These are phyloP conservation scores for Parapsyche elsis DNA, from an alignment of 1,140 invertebrate species.

Conservation along the genomic window DNA sequence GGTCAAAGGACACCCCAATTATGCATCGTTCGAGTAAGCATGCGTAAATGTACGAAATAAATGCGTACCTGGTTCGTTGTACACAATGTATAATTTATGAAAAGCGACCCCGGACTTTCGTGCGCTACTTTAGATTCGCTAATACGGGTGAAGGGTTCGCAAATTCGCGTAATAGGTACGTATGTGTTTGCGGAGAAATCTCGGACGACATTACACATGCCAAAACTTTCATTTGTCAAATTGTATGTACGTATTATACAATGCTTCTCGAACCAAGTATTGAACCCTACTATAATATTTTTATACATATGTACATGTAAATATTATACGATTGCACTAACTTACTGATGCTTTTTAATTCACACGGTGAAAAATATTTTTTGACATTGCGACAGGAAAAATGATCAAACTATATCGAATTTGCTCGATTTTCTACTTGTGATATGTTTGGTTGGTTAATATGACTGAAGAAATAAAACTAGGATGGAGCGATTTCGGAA, in stretches of 20 bases:
- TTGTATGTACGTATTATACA: not conserved
- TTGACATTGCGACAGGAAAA: too few species aligned
- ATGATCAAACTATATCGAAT: too few species aligned
- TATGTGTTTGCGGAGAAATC: not conserved
- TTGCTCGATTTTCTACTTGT: too few species aligned
- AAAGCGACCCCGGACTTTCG: slow-evolving; percentile 7
- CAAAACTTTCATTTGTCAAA: not conserved
- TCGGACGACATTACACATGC: not conserved
- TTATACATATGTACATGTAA: too few species aligned
- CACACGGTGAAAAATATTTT: too few species aligned
- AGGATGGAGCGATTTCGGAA: too few species aligned
- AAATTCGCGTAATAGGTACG: slow-evolving; percentile 1
- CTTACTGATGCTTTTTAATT: too few species aligned
- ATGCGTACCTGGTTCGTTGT: slow-evolving; percentile 27
- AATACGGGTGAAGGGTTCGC: not conserved
- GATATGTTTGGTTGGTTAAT: too few species aligned
- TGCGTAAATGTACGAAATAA: slow-evolving; percentile 28
- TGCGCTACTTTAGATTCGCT: slow-evolving; percentile 13
- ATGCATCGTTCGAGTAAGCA: slow-evolving; percentile 16
- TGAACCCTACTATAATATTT: not conserved
- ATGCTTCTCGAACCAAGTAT: not conserved
- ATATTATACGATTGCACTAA: too few species aligned
- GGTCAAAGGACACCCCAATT: slow-evolving; percentile 22
- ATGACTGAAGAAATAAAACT: too few species aligned
- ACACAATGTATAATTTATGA: slow-evolving; percentile 43